Conservation (phyloP, 2,797 vertebrate species). For the Mus spretus region DNA sequence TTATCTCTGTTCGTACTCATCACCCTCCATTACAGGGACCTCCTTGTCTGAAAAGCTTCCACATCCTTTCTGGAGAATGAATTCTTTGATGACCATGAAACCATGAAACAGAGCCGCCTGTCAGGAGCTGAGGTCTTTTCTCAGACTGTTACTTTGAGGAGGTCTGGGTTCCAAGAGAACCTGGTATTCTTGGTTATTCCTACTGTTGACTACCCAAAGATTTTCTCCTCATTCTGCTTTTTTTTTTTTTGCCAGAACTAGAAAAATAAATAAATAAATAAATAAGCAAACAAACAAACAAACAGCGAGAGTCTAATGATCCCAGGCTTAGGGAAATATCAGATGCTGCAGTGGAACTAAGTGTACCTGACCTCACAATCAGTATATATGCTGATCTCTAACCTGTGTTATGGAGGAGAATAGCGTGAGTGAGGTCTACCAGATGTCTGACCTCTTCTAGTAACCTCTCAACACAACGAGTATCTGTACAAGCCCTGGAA, state of each 20-base stretch:
- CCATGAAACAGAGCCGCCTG: background rate
- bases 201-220: background rate
- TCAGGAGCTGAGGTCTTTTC: background rate
- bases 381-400: background rate
- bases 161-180: background rate
- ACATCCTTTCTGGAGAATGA: background rate
- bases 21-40: background rate
- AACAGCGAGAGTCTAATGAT: background rate
- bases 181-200: background rate
- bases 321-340: background rate
- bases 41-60: background rate
- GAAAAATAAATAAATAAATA: background rate
- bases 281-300: too few relatives aligned
- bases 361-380: background rate
- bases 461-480: background rate
- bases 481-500: background rate
- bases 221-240: background rate
- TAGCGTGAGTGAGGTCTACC: background rate
- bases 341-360: background rate
- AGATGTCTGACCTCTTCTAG: background rate
- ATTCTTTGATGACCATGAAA: background rate
- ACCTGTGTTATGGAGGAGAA: background rate
- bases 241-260: background rate
- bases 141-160: background rate
- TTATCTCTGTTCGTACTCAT: background rate